Evolutionary conservation across 2,797 vertebrate genomes (phyloP), one percentile per base, ranked within the genome.

Genomic region (Tragelaphus oryx): DNA sequence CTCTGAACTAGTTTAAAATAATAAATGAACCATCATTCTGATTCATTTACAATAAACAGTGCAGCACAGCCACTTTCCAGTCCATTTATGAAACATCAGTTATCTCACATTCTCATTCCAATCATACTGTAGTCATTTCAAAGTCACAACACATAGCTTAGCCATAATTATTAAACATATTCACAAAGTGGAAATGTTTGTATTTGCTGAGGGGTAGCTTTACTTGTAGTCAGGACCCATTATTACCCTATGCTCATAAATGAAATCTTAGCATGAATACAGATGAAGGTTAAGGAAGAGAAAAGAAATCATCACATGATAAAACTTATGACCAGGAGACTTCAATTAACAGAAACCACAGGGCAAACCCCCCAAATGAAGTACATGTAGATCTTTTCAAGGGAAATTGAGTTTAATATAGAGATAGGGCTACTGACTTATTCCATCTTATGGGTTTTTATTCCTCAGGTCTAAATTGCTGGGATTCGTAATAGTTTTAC

Each of bases 81-180:
- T 89, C 97, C 96, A 92, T 97, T 97, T 97, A 95, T 76, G 89
- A 94, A 97, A 82, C 94, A 97, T 96, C 89, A 96, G 94, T 95
- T 96, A 96, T 85, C 89, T 48, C 92, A 75, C 96, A 96, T 98
- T 98, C 96, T 96, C 96, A 98, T 97, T 98, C 97, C 98, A 97
- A 98, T 98, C 97, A 98, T 98, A 97, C 91, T 75, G 33, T 93
- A 98, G 96, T 97, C 93, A 94, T 98, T 98, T 98, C 98, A 98
- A 98, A 98, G 97, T 98, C 98, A 97, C 95, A 98, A 97, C 97
- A 97, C 96, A 98, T 97, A 98, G 94, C 87, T 96, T 96, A 95
- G 91, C 96, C 98, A 98, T 98, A 98, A 98, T 98, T 98, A 98
- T 97, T 98, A 98, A 98, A 97, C 98, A 98, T 98, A 97, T 96